Base-by-base conservation (phyloP, 2,113 vertebrate genomes). In the Gobius niger region DNA sequence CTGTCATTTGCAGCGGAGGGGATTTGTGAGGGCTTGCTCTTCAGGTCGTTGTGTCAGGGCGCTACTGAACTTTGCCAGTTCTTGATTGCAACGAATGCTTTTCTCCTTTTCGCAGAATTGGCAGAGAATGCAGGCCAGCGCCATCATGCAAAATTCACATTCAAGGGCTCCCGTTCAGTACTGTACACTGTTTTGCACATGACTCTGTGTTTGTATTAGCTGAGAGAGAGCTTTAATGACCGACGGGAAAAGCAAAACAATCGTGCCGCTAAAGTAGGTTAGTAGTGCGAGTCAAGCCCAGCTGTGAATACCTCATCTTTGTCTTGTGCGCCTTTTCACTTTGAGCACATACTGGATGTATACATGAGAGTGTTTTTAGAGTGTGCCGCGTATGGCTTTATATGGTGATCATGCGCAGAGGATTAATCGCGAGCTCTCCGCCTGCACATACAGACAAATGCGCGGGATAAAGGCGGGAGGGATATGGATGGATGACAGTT, bases 141-240 rank as follows among this genome's bases (percentile, higher is more conserved):
- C 80, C 76, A 77, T 86, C 82, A 82, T 82, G 75, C 75, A 80
- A 78, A 86, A 80, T 84, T 83, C 46, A 82, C 84, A 72, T 77
- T 75, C 77, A 71, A 73, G 65, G 57, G 73, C 79, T 56, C 7
- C 44, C 44, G 10, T 11, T 11, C 11, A 5, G 18, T 71, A 59
- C 65, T 49, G n/a, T 46, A 44, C 12, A 34, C 57, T 60, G 40
- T 59, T 73, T 76, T 54, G 42, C 56, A 59, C 66, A 19, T 63
- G 71, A 10, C 76, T 87, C 75, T 76, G 44, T 76, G 44, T 59
- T 74, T 78, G 65, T 46, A 44, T 14, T 14, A 10, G 69, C 76
- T 78, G 75, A 80, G 67, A 53, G 66, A 75, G 67, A 53, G 66
- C 73, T 84, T 77, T 73, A 81, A 65, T 73, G 64, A 70, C 46